phyloP scores from a whole-genome alignment of 2,888 invertebrate species.

The Microctonus aethiopoides region DNA sequence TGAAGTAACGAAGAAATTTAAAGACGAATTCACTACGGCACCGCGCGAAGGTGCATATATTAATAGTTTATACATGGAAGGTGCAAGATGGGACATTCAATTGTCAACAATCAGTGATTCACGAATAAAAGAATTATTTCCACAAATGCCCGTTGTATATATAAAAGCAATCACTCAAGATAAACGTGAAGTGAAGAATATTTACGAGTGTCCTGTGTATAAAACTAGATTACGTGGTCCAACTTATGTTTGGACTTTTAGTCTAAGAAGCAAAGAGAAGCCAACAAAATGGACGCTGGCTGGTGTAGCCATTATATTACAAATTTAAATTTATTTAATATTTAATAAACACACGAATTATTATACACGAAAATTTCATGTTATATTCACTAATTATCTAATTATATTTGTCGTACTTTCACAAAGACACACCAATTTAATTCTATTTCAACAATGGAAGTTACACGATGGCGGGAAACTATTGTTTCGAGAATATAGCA shows the following conservation, averaged over 20 bases:
- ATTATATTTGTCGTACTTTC: not conserved
- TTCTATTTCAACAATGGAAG: not conserved
- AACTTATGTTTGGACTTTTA: slow-evolving; percentile 96
- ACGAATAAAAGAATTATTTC: slow-evolving; percentile 88
- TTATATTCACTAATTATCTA: not conserved
- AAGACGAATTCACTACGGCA: slow-evolving; percentile 85
- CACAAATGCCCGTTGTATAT: slow-evolving; percentile 89
- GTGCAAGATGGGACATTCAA: slow-evolving; percentile 90
- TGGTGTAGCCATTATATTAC: slow-evolving; percentile 90
- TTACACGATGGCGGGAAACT: not conserved
- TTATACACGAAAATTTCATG: slow-evolving; percentile 66
- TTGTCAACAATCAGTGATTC: slow-evolving; percentile 85
- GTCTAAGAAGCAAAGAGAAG: slow-evolving; percentile 88
- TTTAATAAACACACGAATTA: slow-evolving; percentile 57
- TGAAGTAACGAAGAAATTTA: slow-evolving; percentile 90
- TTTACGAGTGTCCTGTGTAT: slow-evolving; percentile 94
- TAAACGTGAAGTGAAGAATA: slow-evolving; percentile 86
- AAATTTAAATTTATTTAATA: slow-evolving; percentile 79
- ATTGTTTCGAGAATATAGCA: too few relatives aligned
- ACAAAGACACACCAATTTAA: not conserved
- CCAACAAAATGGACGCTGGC: slow-evolving; percentile 93
- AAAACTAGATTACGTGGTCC: slow-evolving; percentile 89
- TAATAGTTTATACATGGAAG: slow-evolving; percentile 91
- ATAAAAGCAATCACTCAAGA: slow-evolving; percentile 89
- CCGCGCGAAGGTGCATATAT: slow-evolving; percentile 94